Conservation (phyloP, 1,140 invertebrate genomes). For the Drosophila sulfurigaster region DNA sequence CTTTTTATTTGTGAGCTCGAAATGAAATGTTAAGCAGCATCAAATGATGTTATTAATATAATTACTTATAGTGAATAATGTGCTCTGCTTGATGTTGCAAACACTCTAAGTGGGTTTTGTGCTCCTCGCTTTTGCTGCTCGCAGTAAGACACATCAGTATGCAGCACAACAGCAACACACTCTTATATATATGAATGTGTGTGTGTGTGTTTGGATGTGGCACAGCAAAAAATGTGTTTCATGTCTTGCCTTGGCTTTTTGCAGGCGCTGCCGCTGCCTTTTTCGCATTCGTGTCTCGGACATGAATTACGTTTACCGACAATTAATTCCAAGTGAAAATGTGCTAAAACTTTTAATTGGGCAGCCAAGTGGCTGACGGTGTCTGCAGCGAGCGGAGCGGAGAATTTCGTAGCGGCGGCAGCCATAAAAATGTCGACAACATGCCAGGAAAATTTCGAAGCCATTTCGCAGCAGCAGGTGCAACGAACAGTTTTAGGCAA, state of each 20-base stretch:
- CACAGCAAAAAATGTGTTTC: constrained; percentile 28
- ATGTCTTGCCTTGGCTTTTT: constrained; percentile 11
- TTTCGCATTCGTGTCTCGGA: constrained; percentile 74
- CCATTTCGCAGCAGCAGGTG: constrained; percentile 38
- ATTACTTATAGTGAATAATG: neutral
- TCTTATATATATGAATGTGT: neutral
- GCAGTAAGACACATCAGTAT: constrained; percentile 56
- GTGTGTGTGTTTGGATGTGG: constrained; percentile 3
- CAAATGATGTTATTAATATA: constrained; percentile 7
- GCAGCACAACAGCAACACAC: constrained; percentile 45
- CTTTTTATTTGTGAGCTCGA: neutral
- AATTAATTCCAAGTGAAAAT: constrained; percentile 83
- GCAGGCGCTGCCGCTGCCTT: constrained; percentile 27
- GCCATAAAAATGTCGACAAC: constrained; percentile 81
- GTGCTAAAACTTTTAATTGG: constrained; percentile 83
- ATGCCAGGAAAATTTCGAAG: constrained; percentile 64
- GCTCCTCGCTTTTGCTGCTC: neutral
- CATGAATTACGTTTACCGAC: constrained; percentile 83
- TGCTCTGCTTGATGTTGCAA: neutral
- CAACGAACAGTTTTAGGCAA: constrained; percentile 11
- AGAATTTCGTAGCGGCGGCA: constrained; percentile 37
- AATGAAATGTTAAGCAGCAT: neutral
- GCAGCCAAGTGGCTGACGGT: constrained; percentile 65
- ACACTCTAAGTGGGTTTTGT: neutral
- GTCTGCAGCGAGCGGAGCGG: constrained; percentile 27